A percentile compares a stretch with the other conserved stretches of the same genome.
phyloP scores from a whole-genome alignment of 92 coral and sea anemone genomes.

The Epizoanthus illoricatus region DNA sequence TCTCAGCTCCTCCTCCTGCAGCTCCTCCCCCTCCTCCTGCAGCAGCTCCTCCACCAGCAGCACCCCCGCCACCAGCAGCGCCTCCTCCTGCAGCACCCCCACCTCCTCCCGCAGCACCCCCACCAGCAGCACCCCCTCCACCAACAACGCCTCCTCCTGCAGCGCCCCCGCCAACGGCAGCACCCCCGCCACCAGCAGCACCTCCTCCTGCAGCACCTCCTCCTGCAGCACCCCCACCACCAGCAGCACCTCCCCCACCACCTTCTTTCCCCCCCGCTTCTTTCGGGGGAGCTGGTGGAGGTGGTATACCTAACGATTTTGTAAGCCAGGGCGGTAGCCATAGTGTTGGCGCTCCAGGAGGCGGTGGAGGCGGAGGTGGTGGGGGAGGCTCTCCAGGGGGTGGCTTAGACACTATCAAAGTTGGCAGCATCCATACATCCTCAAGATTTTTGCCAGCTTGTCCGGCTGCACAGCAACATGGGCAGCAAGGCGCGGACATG shows the following conservation, averaged over 20 bases:
- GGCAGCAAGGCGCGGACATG: conserved; percentile 78
- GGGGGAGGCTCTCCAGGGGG: conserved; percentile 48
- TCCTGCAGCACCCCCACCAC: too few relatives aligned
- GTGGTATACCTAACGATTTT: conserved; percentile 69
- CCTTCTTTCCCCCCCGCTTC: background rate
- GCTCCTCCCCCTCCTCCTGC: too few relatives aligned
- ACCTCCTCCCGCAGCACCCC: background rate
- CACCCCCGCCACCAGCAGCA: background rate
- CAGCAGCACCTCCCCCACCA: background rate
- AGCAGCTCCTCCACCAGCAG: background rate
- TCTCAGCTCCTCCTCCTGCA: too few relatives aligned
- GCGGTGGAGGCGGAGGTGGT: conserved; percentile 48
- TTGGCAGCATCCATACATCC: conserved; percentile 83
- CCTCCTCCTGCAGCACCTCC: background rate
- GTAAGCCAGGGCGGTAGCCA: conserved; percentile 84
- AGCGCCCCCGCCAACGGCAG: background rate
- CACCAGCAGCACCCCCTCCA: background rate
- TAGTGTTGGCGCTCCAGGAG: conserved; percentile 56
- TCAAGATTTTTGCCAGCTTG: conserved; percentile 64
- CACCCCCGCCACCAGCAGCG: background rate
- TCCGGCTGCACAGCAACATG: conserved; percentile 70
- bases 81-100: background rate
- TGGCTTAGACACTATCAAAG: conserved; percentile 69
- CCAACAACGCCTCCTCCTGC: background rate
- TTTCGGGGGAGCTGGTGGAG: conserved; percentile 40